Conservation (phyloP, 2,888 invertebrate species). For the Allygus modestus region DNA sequence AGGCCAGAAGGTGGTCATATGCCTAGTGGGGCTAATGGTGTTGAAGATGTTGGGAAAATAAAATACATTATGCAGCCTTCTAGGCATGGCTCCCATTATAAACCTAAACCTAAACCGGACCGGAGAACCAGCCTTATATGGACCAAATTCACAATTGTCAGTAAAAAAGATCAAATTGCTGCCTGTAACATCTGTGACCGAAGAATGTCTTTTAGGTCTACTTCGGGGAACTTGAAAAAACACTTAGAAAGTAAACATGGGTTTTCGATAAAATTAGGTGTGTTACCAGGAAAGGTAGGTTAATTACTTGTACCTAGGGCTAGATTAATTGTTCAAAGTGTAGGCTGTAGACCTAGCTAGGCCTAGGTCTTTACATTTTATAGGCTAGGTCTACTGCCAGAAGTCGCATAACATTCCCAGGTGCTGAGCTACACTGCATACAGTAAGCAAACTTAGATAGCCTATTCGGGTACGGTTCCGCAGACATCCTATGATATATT, state of each 20-base stretch:
- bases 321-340: too few relatives aligned
- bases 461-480: too few relatives aligned
- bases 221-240: slow-evolving; percentile 15
- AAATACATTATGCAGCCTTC: background rate
- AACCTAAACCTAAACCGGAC: background rate
- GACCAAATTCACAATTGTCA: slow-evolving; percentile 8
- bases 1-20: background rate
- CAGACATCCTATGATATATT: too few relatives aligned
- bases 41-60: background rate
- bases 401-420: too few relatives aligned
- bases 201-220: background rate
- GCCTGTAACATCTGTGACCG: background rate
- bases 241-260: slow-evolving; percentile 21
- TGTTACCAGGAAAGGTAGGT: background rate
- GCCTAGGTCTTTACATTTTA: too few relatives aligned
- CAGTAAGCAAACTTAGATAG: too few relatives aligned
- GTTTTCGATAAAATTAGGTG: slow-evolving; percentile 17
- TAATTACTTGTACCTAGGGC: too few relatives aligned
- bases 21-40: background rate
- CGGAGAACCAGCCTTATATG: slow-evolving; percentile 23
- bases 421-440: too few relatives aligned
- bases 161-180: background rate
- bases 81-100: background rate
- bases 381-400: too few relatives aligned
- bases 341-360: too few relatives aligned